Evolutionary conservation across 2,888 invertebrate species (phyloP).

Genomic region (Lagria hirta): DNA sequence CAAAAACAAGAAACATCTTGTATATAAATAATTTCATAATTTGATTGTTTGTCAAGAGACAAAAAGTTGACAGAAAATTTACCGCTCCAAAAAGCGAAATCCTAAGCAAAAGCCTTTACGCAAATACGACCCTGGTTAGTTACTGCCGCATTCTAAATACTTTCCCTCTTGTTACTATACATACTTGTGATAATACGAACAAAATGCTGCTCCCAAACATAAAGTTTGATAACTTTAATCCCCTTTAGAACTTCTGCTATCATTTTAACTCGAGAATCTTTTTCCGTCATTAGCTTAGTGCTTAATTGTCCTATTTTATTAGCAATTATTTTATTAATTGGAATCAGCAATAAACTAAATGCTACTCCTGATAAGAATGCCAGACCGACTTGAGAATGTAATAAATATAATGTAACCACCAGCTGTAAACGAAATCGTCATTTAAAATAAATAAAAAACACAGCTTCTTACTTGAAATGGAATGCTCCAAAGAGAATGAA

Average conservation of each 20-base stretch:
- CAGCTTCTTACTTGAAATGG: constrained; percentile 73
- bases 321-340: constrained; percentile 88
- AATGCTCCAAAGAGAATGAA: constrained; percentile 96
- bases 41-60: too few species aligned
- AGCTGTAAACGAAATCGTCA: constrained; percentile 61
- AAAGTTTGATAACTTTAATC: constrained; percentile 86
- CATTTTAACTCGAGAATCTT: constrained; percentile 85
- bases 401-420: constrained; percentile 75
- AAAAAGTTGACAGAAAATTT: too few species aligned
- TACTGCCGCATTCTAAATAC: constrained; percentile 4
- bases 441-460: background rate
- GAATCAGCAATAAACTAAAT: constrained; percentile 86
- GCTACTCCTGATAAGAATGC: constrained; percentile 88
- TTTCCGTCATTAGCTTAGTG: constrained; percentile 83
- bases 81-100: too few species aligned
- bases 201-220: constrained; percentile 93
- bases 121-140: too few species aligned
- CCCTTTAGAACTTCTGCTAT: constrained; percentile 86
- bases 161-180: too few species aligned
- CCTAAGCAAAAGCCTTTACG: too few species aligned
- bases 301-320: constrained; percentile 85
- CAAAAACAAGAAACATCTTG: too few species aligned
- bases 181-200: constrained; percentile 68
- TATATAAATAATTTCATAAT: too few species aligned
- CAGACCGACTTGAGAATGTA: constrained; percentile 85